Evolutionary conservation across 2,113 vertebrate genomes (phyloP).

Genomic region (Pseudonaja textilis): DNA sequence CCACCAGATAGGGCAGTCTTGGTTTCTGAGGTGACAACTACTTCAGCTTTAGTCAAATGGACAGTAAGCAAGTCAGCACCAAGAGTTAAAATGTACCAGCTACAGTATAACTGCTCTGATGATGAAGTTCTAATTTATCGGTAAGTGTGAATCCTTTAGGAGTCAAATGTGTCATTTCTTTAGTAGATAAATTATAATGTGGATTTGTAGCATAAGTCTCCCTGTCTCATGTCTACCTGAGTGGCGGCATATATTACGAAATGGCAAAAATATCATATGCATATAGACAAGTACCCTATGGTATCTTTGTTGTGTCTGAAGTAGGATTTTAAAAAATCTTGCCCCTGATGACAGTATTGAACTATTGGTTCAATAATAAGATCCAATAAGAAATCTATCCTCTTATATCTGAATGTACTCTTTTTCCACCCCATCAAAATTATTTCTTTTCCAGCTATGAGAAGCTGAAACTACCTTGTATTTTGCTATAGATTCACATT

Average conservation of each 20-base stretch:
- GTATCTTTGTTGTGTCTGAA: neutral
- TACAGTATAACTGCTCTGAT: conserved; percentile 96
- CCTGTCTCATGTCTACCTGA: conserved; percentile 32
- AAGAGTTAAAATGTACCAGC: conserved; percentile 97
- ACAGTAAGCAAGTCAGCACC: conserved; percentile 89
- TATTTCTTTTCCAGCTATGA: neutral
- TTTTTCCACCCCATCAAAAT: neutral
- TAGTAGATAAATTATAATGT: conserved; percentile 7
- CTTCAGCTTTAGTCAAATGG: conserved; percentile 92
- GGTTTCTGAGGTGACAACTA: conserved; percentile 90
- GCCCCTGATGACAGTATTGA: neutral
- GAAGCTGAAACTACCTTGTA: neutral
- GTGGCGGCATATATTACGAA: conserved; percentile 38
- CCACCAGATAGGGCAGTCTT: conserved; percentile 84
- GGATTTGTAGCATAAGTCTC: neutral
- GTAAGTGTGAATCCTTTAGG: conserved; percentile 66
- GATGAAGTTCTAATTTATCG: conserved; percentile 98
- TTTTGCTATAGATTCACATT: neutral
- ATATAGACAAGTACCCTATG: conserved; percentile 9
- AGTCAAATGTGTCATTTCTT: neutral
- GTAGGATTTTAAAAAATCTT: neutral
- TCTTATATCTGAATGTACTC: neutral
- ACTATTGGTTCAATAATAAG: neutral
- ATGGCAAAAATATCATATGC: neutral
- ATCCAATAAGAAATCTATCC: neutral